Percentiles rank a stretch among this genome's conserved stretches.
phyloP scores from a whole-genome alignment of 2,888 invertebrate species.

The Drosophila colorata region DNA sequence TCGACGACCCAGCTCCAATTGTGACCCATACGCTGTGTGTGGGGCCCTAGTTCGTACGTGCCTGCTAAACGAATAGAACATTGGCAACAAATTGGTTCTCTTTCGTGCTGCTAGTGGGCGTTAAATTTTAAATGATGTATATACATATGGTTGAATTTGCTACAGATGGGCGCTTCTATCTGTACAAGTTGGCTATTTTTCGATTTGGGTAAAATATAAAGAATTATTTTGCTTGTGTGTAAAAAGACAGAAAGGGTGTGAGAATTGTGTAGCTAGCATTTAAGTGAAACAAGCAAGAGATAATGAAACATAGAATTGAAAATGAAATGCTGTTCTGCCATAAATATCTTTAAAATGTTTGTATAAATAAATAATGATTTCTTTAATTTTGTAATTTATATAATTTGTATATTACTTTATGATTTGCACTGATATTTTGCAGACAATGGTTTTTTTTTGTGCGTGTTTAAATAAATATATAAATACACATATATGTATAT shows the following conservation, averaged over 20 bases:
- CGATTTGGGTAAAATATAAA: constrained; percentile 26
- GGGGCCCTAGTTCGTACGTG: constrained; percentile 88
- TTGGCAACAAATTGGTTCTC: neutral
- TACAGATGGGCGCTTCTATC: constrained; percentile 7
- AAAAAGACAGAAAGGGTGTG: constrained; percentile 55
- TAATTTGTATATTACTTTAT: constrained; percentile 18
- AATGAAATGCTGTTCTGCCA: constrained; percentile 58
- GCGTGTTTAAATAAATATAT: constrained; percentile 3
- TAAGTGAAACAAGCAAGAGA: constrained; percentile 44
- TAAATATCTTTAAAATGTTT: constrained; percentile 55
- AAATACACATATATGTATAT: neutral
- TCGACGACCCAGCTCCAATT: constrained; percentile 90
- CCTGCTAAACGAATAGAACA: constrained; percentile 73
- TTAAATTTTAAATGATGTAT: constrained; percentile 27
- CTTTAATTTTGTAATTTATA: constrained; percentile 39
- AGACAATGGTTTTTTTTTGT: constrained; percentile 7
- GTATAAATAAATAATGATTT: constrained; percentile 55
- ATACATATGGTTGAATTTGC: constrained; percentile 29
- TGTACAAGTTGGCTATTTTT: constrained; percentile 27
- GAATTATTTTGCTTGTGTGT: constrained; percentile 41
- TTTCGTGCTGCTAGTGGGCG: constrained; percentile 28
- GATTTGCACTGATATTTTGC: constrained; percentile 6
- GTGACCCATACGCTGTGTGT: constrained; percentile 90
- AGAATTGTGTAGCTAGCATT: constrained; percentile 53
- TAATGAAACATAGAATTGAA: constrained; percentile 19